Percentiles rank a stretch among this genome's conserved stretches.
These are phyloP conservation scores for Podarcis cretensis DNA, from an alignment of 2,113 vertebrate species.

Conservation along the genomic window DNA sequence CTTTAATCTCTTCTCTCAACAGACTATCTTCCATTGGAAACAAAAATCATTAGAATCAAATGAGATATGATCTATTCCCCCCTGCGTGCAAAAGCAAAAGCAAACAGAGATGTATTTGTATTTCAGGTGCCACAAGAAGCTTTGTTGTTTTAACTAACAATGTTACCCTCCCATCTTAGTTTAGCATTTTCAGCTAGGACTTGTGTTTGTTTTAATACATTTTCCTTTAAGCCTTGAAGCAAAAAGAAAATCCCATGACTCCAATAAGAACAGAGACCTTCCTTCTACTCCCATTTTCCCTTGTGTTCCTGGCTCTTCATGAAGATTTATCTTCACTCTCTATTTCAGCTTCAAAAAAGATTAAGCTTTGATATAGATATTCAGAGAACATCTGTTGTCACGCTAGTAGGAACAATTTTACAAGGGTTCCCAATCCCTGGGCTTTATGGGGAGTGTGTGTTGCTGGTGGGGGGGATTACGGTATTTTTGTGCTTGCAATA, in stretches of 20 bases:
- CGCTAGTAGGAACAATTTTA: background rate
- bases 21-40: background rate
- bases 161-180: background rate
- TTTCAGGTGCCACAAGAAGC: background rate
- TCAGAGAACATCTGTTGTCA: slow-evolving; percentile 10
- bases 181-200: background rate
- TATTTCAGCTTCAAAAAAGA: slow-evolving; percentile 38
- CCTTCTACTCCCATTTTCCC: background rate
- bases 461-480: background rate
- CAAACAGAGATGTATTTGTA: background rate
- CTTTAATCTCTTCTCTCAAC: background rate
- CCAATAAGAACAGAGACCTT: background rate
- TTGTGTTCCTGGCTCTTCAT: background rate
- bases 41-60: background rate
- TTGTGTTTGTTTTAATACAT: background rate
- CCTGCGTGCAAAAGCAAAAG: background rate
- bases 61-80: background rate
- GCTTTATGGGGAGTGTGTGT: background rate
- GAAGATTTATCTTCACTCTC: slow-evolving; percentile 16
- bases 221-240: slow-evolving; percentile 1
- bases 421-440: background rate
- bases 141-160: background rate
- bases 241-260: background rate
- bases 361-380: background rate
- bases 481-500: background rate